phyloP scores from a whole-genome alignment of 2,797 vertebrate species.

The Mus minutoides region DNA sequence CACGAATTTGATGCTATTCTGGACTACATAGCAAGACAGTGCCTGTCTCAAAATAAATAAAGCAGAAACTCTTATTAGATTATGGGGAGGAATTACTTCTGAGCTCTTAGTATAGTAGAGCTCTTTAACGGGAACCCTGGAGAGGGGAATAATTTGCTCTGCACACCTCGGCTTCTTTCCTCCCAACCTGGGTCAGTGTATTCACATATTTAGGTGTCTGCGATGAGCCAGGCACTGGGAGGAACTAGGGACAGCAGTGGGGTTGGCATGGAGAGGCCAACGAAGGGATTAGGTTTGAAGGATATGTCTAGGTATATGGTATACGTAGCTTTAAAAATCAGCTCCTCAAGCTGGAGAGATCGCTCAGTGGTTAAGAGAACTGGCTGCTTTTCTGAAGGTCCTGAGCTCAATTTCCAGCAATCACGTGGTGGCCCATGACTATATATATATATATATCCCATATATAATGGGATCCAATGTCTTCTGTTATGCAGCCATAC shows the following conservation, averaged over 20 bases:
- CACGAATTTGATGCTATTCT: neutral
- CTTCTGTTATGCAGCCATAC: neutral
- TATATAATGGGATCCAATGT: neutral
- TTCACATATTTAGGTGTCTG: constrained; percentile 12
- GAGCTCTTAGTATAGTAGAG: neutral
- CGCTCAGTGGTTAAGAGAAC: neutral
- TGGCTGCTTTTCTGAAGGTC: too few species aligned
- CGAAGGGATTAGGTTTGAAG: neutral
- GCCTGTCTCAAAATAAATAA: neutral
- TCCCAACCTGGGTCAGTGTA: neutral
- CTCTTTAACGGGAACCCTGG: neutral
- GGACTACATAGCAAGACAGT: neutral
- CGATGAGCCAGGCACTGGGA: neutral
- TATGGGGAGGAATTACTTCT: neutral
- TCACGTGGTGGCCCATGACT: neutral
- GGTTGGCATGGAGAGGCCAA: neutral
- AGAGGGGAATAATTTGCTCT: constrained; percentile 3
- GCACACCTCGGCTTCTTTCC: neutral
- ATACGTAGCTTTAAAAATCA: neutral
- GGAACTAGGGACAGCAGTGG: neutral
- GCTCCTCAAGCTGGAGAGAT: neutral
- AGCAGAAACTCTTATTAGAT: neutral
- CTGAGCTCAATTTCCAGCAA: neutral
- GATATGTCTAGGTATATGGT: constrained; percentile 26
- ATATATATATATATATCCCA: neutral